Percentiles rank a stretch among this genome's conserved stretches.
phyloP scores from a whole-genome alignment of 2,888 invertebrate genomes.

The Holacanthella duospinosa region DNA sequence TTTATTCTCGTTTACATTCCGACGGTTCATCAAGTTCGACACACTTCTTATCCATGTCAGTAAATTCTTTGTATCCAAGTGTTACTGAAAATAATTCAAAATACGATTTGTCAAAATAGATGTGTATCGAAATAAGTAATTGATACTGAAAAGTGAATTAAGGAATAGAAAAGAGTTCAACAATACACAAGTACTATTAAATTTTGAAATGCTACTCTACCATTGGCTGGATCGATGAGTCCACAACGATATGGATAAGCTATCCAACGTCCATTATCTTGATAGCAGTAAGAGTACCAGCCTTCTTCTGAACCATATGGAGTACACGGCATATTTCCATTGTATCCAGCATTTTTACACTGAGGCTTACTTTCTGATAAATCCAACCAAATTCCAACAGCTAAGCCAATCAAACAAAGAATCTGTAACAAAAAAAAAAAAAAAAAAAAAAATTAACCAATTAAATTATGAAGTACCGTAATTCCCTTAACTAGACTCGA shows the following conservation, averaged over 20 bases:
- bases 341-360: neutral
- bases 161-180: neutral
- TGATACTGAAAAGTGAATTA: no score
- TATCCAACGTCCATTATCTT: neutral
- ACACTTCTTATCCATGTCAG: no score
- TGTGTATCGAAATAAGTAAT: no score
- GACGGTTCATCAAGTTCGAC: no score
- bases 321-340: neutral
- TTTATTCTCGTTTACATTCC: no score
- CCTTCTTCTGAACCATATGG: neutral
- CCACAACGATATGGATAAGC: neutral
- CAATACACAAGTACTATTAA: neutral
- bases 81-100: no score
- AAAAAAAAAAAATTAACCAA: no score
- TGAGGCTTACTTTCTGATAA: neutral
- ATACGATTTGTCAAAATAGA: no score
- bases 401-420: neutral
- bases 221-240: neutral
- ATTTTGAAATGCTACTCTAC: neutral
- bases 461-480: no score
- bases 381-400: neutral
- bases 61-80: no score
- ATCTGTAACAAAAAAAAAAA: neutral
- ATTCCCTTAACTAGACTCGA: no score
- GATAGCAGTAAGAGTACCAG: neutral